Conservation (phyloP, 1,140 invertebrate species). For the Oncopodura yosiiana region DNA sequence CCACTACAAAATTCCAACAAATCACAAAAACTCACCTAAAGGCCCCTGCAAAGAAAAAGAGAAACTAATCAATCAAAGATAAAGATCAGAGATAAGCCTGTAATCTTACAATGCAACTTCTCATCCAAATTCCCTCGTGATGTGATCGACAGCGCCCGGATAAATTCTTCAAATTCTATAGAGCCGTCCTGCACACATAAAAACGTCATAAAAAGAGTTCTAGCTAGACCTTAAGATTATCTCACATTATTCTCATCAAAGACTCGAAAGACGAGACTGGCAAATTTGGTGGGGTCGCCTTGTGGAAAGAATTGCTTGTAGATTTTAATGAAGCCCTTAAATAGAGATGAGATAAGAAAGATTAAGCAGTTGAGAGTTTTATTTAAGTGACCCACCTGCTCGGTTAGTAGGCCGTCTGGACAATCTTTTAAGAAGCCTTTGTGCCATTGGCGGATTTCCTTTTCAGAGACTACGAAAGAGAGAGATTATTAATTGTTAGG, state of each 20-base stretch:
- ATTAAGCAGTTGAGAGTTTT: no score
- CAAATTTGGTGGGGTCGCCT: constrained; percentile 56
- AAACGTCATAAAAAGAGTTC: no score
- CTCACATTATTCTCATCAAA: constrained; percentile 59
- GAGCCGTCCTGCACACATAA: constrained; percentile 79
- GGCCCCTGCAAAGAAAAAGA: constrained; percentile 64
- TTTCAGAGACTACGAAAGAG: constrained; percentile 55
- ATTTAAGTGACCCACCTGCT: constrained; percentile 57
- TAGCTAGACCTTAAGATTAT: no score
- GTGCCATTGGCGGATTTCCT: constrained; percentile 79
- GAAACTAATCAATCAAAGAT: no score
- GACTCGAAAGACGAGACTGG: constrained; percentile 55
- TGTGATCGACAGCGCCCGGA: constrained; percentile 87
- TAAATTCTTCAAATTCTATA: constrained; percentile 97
- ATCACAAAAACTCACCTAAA: no score
- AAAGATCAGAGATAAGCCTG: no score
- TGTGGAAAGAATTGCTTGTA: constrained; percentile 61
- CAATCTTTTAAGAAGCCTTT: constrained; percentile 91
- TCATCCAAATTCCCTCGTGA: constrained; percentile 91
- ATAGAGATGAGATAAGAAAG: constrained; percentile 33
- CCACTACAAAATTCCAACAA: no score
- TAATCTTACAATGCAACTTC: constrained; percentile 89
- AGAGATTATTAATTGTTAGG: neutral
- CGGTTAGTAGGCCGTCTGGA: constrained; percentile 79
- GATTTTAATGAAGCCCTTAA: constrained; percentile 57